Evolutionary conservation across 2,888 invertebrate species (phyloP).

Genomic region (Plagiodera versicolora): DNA sequence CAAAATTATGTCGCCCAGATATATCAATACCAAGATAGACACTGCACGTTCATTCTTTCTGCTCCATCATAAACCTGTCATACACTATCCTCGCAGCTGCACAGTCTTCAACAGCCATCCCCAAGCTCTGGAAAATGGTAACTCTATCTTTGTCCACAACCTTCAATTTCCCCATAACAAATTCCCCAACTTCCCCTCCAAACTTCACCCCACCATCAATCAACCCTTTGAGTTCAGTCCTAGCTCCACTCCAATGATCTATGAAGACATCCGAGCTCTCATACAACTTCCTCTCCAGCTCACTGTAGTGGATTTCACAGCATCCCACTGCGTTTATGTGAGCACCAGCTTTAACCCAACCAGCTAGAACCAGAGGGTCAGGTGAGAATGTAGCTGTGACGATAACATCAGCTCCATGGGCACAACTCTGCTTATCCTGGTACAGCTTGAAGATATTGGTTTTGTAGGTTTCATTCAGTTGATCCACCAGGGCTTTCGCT

Average conservation of each 20-base stretch:
- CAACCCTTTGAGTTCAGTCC: conserved; percentile 57
- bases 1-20: too few relatives aligned
- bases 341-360: conserved; percentile 59
- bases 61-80: conserved; percentile 23
- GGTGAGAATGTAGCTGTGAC: conserved; percentile 60
- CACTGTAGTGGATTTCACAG: conserved; percentile 56
- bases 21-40: too few relatives aligned
- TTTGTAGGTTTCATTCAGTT: conserved; percentile 42
- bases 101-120: conserved; percentile 65
- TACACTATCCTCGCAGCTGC: conserved; percentile 61
- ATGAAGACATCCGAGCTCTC: conserved; percentile 57
- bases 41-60: neutral
- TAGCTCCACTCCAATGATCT: conserved; percentile 59
- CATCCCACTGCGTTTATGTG: conserved; percentile 70
- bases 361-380: conserved; percentile 56
- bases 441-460: conserved; percentile 33
- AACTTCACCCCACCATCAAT: conserved; percentile 55
- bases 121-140: conserved; percentile 66
- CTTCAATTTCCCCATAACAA: conserved; percentile 54
- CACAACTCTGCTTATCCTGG: conserved; percentile 55
- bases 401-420: conserved; percentile 63
- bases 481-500: conserved; percentile 47
- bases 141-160: conserved; percentile 47
- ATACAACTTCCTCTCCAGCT: conserved; percentile 61
- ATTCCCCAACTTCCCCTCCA: conserved; percentile 60